Evolutionary conservation across 92 coral and sea anemone species (phyloP), one percentile per base, ranked within the genome.

Genomic region (Heliopora coerulea): DNA sequence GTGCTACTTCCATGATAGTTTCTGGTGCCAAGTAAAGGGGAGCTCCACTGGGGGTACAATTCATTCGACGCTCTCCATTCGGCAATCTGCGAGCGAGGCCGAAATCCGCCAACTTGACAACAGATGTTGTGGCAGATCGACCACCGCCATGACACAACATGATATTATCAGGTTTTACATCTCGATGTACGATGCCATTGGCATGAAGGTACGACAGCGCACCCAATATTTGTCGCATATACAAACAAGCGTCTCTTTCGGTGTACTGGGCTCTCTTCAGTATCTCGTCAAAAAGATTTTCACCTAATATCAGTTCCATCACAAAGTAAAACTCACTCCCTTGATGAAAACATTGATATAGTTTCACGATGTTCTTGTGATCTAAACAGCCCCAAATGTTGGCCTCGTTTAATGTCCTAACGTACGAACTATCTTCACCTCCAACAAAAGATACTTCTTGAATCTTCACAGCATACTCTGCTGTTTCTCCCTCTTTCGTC

Each of bases 1-100:
- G 76, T 1, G 95, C 88, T 37, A 87, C 91, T 66, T 90, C 96
- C 48, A 95, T 81, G 26, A 95, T 90, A 49, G 99, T 95, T 75
- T 95, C 99, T 20, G 99, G 99, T 2, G 99, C 96, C 68, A 95
- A 87, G 73, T 90, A 95, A 83, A 95, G 82, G 20, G 99, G 95
- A 17, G 99, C 99, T 3, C 99, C 99, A 64, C 99, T 87, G 54
- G 97, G 29, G 40, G 63, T 10, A 37, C 77, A 70, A 17, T 32
- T 41, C 49, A 70, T 32, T 23, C 77, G 62, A 50, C 35, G n/a
- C n/a, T 70, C 32, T 0, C 77, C 77, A 32, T 70, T 54, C 17
- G 61, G 30, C 62, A 52, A 56, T n/a, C 77, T 74, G 48, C 85
- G 88, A 23, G 96, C 95, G 52, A 95, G 82, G 33, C 99, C 99